Percentiles rank a stretch among this genome's conserved stretches.
phyloP scores from a whole-genome alignment of 1,140 invertebrate species.

The Brevipalpus yothersi region DNA sequence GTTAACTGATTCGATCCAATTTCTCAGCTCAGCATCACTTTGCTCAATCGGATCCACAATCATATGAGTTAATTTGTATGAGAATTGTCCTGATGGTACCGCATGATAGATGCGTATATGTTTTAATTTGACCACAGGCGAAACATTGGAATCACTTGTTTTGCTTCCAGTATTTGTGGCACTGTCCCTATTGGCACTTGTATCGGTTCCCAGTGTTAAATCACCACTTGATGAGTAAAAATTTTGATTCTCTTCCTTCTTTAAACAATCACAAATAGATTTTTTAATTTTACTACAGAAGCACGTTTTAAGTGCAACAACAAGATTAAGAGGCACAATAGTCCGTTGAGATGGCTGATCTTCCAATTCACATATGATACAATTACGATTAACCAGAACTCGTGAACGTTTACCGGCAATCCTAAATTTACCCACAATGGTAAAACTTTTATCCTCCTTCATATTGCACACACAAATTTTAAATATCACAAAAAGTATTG shows the following conservation, averaged over 20 bases:
- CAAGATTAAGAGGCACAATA: constrained; percentile 1
- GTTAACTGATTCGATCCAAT: not conserved
- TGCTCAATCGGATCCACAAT: not conserved
- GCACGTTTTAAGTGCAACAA: constrained; percentile 4
- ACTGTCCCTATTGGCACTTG: no score
- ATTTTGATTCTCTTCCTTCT: not conserved
- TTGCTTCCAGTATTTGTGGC: no score
- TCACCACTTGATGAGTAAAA: not conserved
- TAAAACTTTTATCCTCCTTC: not conserved
- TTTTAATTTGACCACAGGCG: not conserved
- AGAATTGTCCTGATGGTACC: not conserved
- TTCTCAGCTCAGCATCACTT: not conserved
- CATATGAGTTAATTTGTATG: not conserved
- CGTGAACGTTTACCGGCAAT: not conserved
- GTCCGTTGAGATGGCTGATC: not conserved
- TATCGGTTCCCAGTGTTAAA: not conserved
- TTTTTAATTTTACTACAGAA: not conserved
- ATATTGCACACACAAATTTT: not conserved
- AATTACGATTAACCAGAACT: not conserved
- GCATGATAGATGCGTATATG: not conserved
- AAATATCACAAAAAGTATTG: not conserved
- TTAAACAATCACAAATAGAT: not conserved
- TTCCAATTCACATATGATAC: not conserved
- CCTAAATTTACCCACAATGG: not conserved
- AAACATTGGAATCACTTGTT: no score